A percentile compares a stretch with the other conserved stretches of the same genome.
phyloP scores from a whole-genome alignment of 2,888 invertebrate genomes.

The Drosophila robusta region DNA sequence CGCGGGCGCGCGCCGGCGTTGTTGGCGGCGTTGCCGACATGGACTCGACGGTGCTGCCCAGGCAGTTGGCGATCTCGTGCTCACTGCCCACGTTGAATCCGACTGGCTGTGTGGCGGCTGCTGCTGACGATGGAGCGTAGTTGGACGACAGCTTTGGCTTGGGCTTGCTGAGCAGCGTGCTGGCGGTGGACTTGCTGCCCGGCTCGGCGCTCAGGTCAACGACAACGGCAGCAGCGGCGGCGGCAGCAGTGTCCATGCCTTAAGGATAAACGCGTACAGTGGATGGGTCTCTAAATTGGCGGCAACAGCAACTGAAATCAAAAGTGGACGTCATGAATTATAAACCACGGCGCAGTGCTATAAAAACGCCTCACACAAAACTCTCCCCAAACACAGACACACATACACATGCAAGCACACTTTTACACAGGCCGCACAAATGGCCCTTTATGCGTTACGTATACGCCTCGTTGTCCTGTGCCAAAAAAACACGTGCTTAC shows the following conservation, averaged over 20 bases:
- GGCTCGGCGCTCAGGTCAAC: constrained; percentile 67
- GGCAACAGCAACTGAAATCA: constrained; percentile 60
- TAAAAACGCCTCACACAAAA: constrained; percentile 30
- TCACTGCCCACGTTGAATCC: constrained; percentile 19
- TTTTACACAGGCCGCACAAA: constrained; percentile 21
- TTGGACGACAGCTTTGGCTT: constrained; percentile 37
- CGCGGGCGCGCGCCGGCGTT: constrained; percentile 63
- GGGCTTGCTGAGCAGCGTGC: constrained; percentile 44
- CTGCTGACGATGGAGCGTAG: constrained; percentile 44
- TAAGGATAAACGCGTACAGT: constrained; percentile 24
- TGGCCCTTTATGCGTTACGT: constrained; percentile 61
- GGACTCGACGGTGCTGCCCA: constrained; percentile 81
- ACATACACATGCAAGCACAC: not conserved
- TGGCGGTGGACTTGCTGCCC: constrained; percentile 45
- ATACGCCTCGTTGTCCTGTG: constrained; percentile 55
- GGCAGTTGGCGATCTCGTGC: constrained; percentile 52
- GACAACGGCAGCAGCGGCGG: constrained; percentile 71
- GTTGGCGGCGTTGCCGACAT: constrained; percentile 79
- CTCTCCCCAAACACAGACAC: not conserved
- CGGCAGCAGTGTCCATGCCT: constrained; percentile 74
- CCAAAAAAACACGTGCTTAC: constrained; percentile 75
- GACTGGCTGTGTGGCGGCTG: constrained; percentile 40
- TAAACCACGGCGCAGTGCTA: constrained; percentile 46
- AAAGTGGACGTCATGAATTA: constrained; percentile 61
- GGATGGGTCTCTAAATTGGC: constrained; percentile 37